Conservation (phyloP, 2,797 vertebrate genomes). For the Sebastes diploproa region DNA sequence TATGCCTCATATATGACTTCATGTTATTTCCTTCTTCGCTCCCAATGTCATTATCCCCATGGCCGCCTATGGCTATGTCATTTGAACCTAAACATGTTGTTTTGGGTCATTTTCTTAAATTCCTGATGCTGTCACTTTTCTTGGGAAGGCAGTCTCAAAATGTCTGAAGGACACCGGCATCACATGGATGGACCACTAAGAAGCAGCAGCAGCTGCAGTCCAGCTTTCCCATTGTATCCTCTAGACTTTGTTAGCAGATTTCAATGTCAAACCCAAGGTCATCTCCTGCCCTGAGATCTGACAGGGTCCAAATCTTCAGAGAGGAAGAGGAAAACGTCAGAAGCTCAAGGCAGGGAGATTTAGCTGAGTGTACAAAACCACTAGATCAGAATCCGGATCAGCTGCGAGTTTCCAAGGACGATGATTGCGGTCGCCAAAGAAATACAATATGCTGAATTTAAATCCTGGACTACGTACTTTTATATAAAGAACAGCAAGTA, state of each 20-base stretch:
- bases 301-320: conserved; percentile 57
- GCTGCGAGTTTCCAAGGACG: conserved; percentile 24
- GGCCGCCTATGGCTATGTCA: not conserved
- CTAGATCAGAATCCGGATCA: conserved; percentile 35
- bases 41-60: too few relatives aligned
- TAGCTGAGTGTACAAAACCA: conserved; percentile 47
- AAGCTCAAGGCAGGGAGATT: conserved; percentile 51
- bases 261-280: conserved; percentile 64
- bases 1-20: too few relatives aligned
- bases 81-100: not conserved
- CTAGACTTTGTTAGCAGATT: conserved; percentile 55
- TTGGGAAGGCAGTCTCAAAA: not conserved
- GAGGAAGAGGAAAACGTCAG: conserved; percentile 37
- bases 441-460: not conserved
- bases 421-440: not conserved
- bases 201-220: conserved; percentile 7
- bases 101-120: not conserved
- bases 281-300: conserved; percentile 57
- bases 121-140: not conserved
- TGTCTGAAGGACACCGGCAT: conserved; percentile 35
- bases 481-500: not conserved
- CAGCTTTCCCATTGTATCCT: conserved; percentile 12
- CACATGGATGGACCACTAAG: not conserved
- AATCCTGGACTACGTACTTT: not conserved
- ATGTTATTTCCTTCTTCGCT: too few relatives aligned